Evolutionary conservation across 1,140 invertebrate genomes (phyloP), one percentile per base, ranked within the genome.

Genomic region (Platorchestia sp.): DNA sequence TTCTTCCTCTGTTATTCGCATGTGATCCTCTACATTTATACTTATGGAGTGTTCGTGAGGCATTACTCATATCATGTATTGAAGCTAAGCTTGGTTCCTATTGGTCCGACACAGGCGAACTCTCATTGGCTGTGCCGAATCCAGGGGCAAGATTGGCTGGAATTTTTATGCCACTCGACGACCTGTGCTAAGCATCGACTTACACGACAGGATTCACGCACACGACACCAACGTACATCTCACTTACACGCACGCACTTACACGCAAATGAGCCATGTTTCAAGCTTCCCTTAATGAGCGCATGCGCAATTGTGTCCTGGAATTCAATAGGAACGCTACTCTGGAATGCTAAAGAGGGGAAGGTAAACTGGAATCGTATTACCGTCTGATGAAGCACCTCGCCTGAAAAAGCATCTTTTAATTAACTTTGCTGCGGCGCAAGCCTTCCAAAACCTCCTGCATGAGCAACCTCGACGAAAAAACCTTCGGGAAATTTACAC

Each of bases 401-500:
- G 87, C 87, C 87, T 89, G 87, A 89, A 89, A 89, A 89, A 89
- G 87, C 87, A 89, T 89, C 87, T 89, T 89, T 89, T 89, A 89
- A 89, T 89, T 89, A 89, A 89, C 87, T 89, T 89, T 42, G 36
- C 87, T 14, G 87, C 87, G 42, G 36, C 42, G 87, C 41, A 89
- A 44, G 87, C 87, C 87, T 44, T 41, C 36, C 36, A 89, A 42
- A 75, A 75, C 14, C 59, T 36, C 27, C 59, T 22, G 27, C 27
- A 36, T 75, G 59, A 75, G 59, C 14, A 75, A 75, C 59, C 14
- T 75, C 14, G 14, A 75, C 59, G 36, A 75, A 51, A 51, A 51
- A 51, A 51, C 19, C 47, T 51, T 7, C 47, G 47, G 59, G 59
- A 75, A 75, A 75, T 75, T 75, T 75, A 75, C 47, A 75, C 59